Conservation (phyloP, 2,797 vertebrate genomes). For the Molossus molossus region DNA sequence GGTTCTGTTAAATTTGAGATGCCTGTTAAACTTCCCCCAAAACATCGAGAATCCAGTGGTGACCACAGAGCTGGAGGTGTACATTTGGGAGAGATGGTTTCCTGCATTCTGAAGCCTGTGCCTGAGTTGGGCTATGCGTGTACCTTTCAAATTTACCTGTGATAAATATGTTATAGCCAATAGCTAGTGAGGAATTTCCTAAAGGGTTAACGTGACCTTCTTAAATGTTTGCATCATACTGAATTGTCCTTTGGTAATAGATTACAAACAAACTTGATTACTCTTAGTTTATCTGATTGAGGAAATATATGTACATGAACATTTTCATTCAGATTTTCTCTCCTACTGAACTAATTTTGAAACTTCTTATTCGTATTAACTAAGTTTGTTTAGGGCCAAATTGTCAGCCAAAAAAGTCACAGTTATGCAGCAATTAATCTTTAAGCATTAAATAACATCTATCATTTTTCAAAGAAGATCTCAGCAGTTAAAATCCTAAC, state of each 20-base stretch:
- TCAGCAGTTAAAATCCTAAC: constrained; percentile 50
- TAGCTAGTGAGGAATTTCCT: background rate
- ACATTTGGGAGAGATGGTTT: background rate
- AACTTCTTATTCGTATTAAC: constrained; percentile 63
- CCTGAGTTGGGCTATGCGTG: background rate
- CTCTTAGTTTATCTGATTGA: constrained; percentile 54
- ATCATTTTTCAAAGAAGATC: constrained; percentile 56
- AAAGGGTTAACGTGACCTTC: background rate
- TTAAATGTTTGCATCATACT: background rate
- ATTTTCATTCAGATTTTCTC: constrained; percentile 71
- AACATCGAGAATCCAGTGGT: background rate
- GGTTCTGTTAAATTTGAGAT: background rate
- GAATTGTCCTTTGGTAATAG: constrained; percentile 36
- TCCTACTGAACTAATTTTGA: constrained; percentile 72
- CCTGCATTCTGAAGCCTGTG: background rate
- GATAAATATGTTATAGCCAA: background rate
- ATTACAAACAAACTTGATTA: constrained; percentile 31
- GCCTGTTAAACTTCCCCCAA: background rate
- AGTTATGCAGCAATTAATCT: constrained; percentile 48
- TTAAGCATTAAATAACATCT: constrained; percentile 68
- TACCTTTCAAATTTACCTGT: background rate
- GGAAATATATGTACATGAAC: background rate
- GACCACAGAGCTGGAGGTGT: background rate
- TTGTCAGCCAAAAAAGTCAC: constrained; percentile 61
- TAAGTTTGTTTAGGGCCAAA: constrained; percentile 55